Evolutionary conservation across 1,140 invertebrate genomes (phyloP).

Genomic region (Drosophila sturtevanti): DNA sequence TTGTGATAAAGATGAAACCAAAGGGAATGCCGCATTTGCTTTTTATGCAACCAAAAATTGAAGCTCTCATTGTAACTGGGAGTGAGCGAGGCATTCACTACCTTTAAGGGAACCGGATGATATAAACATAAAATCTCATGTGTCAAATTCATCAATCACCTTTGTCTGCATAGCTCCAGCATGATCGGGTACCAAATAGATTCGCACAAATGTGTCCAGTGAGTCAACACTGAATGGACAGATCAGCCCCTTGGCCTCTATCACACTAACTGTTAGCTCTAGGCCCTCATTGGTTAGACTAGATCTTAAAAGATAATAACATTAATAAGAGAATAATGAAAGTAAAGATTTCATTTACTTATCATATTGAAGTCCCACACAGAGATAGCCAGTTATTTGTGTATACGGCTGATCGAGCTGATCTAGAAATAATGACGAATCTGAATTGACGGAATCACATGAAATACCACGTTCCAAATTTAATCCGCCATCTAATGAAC

Average conservation of each 20-base stretch:
- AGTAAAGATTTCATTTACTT: slow-evolving; percentile 83
- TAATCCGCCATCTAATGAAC: slow-evolving; percentile 62
- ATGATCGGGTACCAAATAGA: slow-evolving; percentile 89
- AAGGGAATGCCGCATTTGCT: slow-evolving; percentile 72
- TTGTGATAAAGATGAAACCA: slow-evolving; percentile 83
- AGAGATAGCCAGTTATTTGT: slow-evolving; percentile 89
- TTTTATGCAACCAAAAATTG: slow-evolving; percentile 86
- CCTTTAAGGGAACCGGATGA: slow-evolving; percentile 23
- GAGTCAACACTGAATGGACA: slow-evolving; percentile 86
- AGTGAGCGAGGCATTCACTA: slow-evolving; percentile 84
- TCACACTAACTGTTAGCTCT: slow-evolving; percentile 89
- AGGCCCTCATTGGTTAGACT: slow-evolving; percentile 85
- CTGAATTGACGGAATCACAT: slow-evolving; percentile 92
- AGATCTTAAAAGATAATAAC: slow-evolving; percentile 11
- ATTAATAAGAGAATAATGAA: background rate
- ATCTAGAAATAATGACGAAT: slow-evolving; percentile 89
- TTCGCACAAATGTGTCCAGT: slow-evolving; percentile 89
- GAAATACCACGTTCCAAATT: slow-evolving; percentile 87
- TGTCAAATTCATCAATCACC: too few relatives aligned
- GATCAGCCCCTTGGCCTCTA: slow-evolving; percentile 89
- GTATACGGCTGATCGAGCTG: slow-evolving; percentile 87
- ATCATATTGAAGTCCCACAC: slow-evolving; percentile 91
- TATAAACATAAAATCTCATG: background rate
- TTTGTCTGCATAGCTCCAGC: slow-evolving; percentile 89
- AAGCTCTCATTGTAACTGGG: slow-evolving; percentile 90